Percentiles rank a stretch among this genome's conserved stretches.
These are phyloP conservation scores for Bombylius discolor DNA, from an alignment of 2,888 invertebrate species.

Conservation along the genomic window DNA sequence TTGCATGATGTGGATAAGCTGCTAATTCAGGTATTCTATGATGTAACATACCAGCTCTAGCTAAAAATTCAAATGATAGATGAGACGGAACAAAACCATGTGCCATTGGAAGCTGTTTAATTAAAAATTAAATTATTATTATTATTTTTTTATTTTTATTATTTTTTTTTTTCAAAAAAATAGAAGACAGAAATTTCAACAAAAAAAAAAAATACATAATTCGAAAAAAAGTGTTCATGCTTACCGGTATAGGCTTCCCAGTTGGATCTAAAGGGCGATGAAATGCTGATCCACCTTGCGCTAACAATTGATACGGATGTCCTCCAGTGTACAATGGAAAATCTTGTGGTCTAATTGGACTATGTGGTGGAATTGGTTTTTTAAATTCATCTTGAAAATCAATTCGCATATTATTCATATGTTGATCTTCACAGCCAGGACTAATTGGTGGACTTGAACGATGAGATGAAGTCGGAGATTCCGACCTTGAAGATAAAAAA, in stretches of 20 bases:
- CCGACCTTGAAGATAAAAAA: constrained; percentile 24
- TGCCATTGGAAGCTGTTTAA: constrained; percentile 33
- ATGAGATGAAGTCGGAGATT: constrained; percentile 43
- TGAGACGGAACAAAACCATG: constrained; percentile 39
- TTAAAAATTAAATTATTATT: constrained; percentile 3
- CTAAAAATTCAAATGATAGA: constrained; percentile 67
- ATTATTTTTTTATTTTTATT: neutral
- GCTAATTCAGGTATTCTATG: constrained; percentile 75
- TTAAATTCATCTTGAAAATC: constrained; percentile 34
- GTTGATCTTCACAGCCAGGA: constrained; percentile 65
- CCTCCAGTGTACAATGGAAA: constrained; percentile 35
- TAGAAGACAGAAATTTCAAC: neutral
- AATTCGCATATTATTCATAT: constrained; percentile 39
- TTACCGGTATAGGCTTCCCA: constrained; percentile 36
- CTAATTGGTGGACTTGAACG: constrained; percentile 75
- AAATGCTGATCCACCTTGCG: constrained; percentile 41
- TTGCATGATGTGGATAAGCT: constrained; percentile 62
- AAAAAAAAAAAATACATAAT: neutral
- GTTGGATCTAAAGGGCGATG: constrained; percentile 39
- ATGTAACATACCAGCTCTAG: constrained; percentile 84
- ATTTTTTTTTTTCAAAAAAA: neutral
- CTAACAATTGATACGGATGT: constrained; percentile 41
- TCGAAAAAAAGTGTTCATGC: constrained; percentile 7
- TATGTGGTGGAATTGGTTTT: constrained; percentile 35
- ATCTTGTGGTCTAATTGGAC: constrained; percentile 33